Percentiles rank a stretch among this genome's conserved stretches.
phyloP scores from a whole-genome alignment of 2,113 vertebrate species.

The Thomomys bottae region DNA sequence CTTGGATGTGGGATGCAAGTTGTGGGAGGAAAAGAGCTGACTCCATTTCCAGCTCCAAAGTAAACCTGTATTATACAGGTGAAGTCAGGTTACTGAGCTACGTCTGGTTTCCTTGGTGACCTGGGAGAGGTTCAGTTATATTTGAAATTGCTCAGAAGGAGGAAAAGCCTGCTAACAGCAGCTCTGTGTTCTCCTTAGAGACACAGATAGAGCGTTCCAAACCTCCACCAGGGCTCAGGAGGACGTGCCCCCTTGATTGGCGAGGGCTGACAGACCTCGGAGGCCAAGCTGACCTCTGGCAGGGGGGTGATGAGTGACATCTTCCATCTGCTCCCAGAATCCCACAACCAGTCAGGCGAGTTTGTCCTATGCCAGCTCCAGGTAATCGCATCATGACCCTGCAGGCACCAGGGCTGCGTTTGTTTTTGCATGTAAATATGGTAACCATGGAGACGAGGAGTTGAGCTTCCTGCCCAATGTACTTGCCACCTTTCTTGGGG shows the following conservation, averaged over 20 bases:
- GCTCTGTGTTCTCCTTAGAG: conserved; percentile 4
- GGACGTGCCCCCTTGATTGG: not conserved
- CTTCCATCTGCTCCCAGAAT: conserved; percentile 26
- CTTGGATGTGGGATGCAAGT: conserved; percentile 14
- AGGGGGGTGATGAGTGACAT: not conserved
- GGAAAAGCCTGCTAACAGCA: not conserved
- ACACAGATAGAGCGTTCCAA: not conserved
- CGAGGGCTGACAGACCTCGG: not conserved
- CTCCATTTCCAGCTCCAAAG: conserved; percentile 26
- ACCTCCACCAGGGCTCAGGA: not conserved
- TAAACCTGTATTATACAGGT: conserved; percentile 12
- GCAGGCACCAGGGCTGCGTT: conserved; percentile 16
- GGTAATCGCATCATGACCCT: conserved; percentile 33
- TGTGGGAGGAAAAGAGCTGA: conserved; percentile 24
- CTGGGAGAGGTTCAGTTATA: conserved; percentile 37
- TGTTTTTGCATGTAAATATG: conserved; percentile 62
- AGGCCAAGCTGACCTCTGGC: too few species aligned
- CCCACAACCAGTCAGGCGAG: conserved; percentile 34
- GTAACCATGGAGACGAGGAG: conserved; percentile 56
- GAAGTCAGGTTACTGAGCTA: conserved; percentile 63
- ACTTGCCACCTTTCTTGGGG: conserved; percentile 48
- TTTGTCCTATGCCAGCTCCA: conserved; percentile 31
- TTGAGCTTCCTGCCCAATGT: conserved; percentile 36
- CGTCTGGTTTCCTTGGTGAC: conserved; percentile 71
- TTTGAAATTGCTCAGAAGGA: conserved; percentile 65